Evolutionary conservation across 2,797 vertebrate genomes (phyloP), one percentile per base, ranked within the genome.

Genomic region (Sarcoramphus papa): DNA sequence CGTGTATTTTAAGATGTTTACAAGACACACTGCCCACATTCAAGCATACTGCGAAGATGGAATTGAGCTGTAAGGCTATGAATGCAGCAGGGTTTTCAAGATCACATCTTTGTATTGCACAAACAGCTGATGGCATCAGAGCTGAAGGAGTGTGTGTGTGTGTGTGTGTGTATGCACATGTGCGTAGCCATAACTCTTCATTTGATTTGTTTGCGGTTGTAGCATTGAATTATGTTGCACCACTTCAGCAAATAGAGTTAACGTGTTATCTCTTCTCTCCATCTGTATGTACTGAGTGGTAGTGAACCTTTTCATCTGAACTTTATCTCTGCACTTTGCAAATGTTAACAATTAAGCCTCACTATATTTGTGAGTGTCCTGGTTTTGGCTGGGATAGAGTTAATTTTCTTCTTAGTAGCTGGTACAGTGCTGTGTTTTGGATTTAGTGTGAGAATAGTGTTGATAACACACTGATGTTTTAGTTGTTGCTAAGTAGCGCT

Each of bases 291-390:
- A 75, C 83, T 33, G 45, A 93, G 62, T 40, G 79, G 65, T 84
- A 79, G 56, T 56, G 54, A 94, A 91, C 65, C 57, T 94, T 93
- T 84, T n/a, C 41, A 48, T 72, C 47, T 95, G 88, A 90, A 86
- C 90, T 88, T 93, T 89, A 47, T 35, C 82, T 92, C 17, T 62
- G 23, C 2, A 2, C 90, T 95, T 92, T 86, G 85, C 79, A 88
- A 90, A 93, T 82, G 63, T 92, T 94, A 91, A 50, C 41, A 6
- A 54, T 77, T 86, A 69, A 91, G 45, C 87, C 72, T 80, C 28
- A 8, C 59, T 60, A 0, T 91, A 20, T 88, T 88, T 76, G 75
- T 63, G 81, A 37, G 37, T 37, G 37, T 37, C 37, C 37, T 37
- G 37, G 37, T 37, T 37, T 37, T 37, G 37, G 37, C 37, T 37